Conservation (phyloP, 2,888 invertebrate species). For the Eilema depressum region DNA sequence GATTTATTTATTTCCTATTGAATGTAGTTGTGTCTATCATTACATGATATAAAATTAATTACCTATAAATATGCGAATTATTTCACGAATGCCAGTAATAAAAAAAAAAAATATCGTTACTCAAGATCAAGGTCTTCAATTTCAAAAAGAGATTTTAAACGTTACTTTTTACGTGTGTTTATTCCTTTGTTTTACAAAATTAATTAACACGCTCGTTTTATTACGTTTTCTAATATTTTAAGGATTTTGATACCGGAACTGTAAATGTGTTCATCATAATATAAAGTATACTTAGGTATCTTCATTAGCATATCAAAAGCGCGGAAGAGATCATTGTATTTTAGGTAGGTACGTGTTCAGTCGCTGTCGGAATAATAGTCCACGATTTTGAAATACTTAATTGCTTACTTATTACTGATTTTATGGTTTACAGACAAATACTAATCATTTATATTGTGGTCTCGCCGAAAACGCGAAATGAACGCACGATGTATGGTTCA, state of each 20-base stretch:
- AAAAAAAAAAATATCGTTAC: neutral
- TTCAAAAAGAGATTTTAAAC: neutral
- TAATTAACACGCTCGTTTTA: neutral
- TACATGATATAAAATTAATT: neutral
- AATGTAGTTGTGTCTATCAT: neutral
- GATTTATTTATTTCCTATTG: neutral
- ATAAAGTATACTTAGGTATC: neutral
- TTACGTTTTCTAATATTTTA: slow-evolving; percentile 1
- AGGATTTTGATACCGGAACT: slow-evolving; percentile 2
- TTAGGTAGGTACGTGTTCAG: slow-evolving; percentile 18
- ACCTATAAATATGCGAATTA: neutral
- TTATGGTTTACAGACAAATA: slow-evolving; percentile 44
- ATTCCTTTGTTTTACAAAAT: slow-evolving; percentile 7
- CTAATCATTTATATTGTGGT: slow-evolving; percentile 39
- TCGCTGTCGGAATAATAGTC: slow-evolving; percentile 23
- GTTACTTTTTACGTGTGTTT: neutral
- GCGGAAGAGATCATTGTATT: slow-evolving; percentile 32
- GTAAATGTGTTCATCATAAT: neutral
- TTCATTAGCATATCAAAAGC: slow-evolving; percentile 24
- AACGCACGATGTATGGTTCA: slow-evolving; percentile 44
- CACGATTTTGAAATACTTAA: slow-evolving; percentile 38
- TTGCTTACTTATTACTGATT: slow-evolving; percentile 51
- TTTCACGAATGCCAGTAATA: neutral
- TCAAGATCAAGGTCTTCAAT: neutral
- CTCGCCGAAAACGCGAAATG: slow-evolving; percentile 34